These are phyloP conservation scores for Halocynthia roretzi DNA, from an alignment of 23 tunicate species.

Conservation along the genomic window DNA sequence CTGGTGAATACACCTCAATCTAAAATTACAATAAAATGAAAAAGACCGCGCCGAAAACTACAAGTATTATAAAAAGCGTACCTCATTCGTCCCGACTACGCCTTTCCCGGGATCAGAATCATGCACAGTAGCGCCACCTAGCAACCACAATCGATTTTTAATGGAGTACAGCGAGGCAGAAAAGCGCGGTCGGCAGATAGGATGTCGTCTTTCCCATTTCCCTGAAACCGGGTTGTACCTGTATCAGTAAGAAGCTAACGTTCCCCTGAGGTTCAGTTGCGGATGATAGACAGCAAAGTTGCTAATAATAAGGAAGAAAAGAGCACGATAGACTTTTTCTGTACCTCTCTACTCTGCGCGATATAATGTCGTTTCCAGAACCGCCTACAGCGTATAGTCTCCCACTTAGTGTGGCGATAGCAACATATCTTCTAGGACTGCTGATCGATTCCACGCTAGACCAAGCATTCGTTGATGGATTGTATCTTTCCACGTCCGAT, in stretches of 20 bases:
- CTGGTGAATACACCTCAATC: slow-evolving; percentile 48
- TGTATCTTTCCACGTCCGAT: slow-evolving; percentile 42
- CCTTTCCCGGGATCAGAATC: slow-evolving; percentile 26
- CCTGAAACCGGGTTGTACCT: slow-evolving; percentile 38
- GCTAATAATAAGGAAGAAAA: no score
- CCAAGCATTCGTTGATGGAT: slow-evolving; percentile 60
- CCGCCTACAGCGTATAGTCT: slow-evolving; percentile 70
- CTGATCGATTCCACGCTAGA: slow-evolving; percentile 30
- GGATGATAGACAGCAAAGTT: no score
- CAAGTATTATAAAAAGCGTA: neutral
- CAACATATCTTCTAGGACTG: slow-evolving; percentile 65
- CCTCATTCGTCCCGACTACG: slow-evolving; percentile 35
- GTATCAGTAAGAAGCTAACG: neutral
- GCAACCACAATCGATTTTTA: slow-evolving; percentile 34
- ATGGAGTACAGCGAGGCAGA: slow-evolving; percentile 38
- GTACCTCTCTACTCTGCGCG: slow-evolving; percentile 63
- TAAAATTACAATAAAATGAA: neutral
- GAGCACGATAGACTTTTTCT: no score
- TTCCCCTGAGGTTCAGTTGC: no score
- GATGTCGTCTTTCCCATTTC: slow-evolving; percentile 52
- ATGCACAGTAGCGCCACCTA: slow-evolving; percentile 61
- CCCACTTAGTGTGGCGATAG: slow-evolving; percentile 35
- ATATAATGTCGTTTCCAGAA: slow-evolving; percentile 49
- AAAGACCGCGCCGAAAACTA: neutral
- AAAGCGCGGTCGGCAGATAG: slow-evolving; percentile 49